Conservation (phyloP, 1,140 invertebrate species). For the Drosophila tropicalis region DNA sequence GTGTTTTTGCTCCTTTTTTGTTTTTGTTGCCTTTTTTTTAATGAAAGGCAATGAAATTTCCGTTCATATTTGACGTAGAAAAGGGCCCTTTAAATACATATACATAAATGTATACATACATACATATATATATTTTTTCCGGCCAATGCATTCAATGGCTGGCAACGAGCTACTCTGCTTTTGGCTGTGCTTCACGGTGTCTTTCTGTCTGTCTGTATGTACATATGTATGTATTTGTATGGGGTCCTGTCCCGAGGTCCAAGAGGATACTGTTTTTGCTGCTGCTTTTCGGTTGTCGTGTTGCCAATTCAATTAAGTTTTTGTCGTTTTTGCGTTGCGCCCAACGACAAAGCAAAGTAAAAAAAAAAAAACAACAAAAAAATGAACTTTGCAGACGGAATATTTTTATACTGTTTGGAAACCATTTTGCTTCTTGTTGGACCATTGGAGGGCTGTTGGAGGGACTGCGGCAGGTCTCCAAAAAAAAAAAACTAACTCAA, state of each 20-base stretch:
- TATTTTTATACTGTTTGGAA: constrained; percentile 37
- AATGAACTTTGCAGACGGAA: constrained; percentile 66
- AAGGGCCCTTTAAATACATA: constrained; percentile 11
- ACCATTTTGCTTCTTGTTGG: constrained; percentile 23
- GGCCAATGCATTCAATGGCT: constrained; percentile 15
- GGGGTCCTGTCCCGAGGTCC: neutral
- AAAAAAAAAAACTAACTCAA: constrained; percentile 60
- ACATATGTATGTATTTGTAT: neutral
- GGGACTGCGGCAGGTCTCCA: constrained; percentile 35
- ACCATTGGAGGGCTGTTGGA: too few species aligned
- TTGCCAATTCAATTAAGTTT: constrained; percentile 70
- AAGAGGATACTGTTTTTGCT: neutral
- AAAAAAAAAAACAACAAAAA: constrained; percentile 42
- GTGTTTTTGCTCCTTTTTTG: neutral
- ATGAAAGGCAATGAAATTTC: constrained; percentile 73
- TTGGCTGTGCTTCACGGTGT: neutral
- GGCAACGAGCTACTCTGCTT: constrained; percentile 11
- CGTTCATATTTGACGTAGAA: constrained; percentile 43
- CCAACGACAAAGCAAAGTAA: neutral
- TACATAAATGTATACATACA: too few species aligned
- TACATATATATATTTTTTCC: neutral
- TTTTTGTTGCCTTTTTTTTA: constrained; percentile 44
- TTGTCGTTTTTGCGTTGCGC: constrained; percentile 24
- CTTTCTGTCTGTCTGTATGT: neutral
- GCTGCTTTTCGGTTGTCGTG: constrained; percentile 22